These are phyloP conservation scores for Sipha maydis DNA, from an alignment of 2,888 invertebrate genomes.

Conservation along the genomic window DNA sequence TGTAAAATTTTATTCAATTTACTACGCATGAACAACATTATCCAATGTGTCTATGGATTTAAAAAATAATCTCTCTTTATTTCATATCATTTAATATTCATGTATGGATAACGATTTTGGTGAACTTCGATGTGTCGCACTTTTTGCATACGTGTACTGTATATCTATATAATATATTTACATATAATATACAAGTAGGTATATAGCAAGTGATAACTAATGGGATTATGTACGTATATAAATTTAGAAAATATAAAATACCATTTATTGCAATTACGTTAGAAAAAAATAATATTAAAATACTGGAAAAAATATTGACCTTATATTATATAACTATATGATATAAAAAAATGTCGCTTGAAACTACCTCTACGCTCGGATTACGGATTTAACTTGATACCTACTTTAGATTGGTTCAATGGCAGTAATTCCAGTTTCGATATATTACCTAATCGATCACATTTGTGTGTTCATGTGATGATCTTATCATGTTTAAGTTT, in stretches of 20 bases:
- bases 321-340: slow-evolving; percentile 25
- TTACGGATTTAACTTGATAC: slow-evolving; percentile 18
- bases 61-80: too few species aligned
- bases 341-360: slow-evolving; percentile 40
- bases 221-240: neutral
- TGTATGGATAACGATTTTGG: too few species aligned
- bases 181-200: neutral
- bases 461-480: neutral
- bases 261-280: slow-evolving; percentile 23
- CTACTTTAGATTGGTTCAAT: slow-evolving; percentile 5
- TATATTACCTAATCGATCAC: slow-evolving; percentile 23
- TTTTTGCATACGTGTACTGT: neutral
- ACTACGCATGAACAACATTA: neutral
- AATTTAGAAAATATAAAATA: slow-evolving; percentile 31
- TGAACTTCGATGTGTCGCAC: neutral
- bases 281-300: slow-evolving; percentile 8
- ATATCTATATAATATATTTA: neutral
- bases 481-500: neutral
- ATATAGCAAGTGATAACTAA: neutral
- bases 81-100: too few species aligned
- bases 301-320: slow-evolving; percentile 21
- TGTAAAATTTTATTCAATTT: too few species aligned
- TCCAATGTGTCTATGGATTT: neutral
- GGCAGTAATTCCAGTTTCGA: slow-evolving; percentile 42
- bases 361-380: slow-evolving; percentile 31